Evolutionary conservation across 2,113 vertebrate species (phyloP), one percentile per base, ranked within the genome.

Genomic region (Lepisosteus osseus): DNA sequence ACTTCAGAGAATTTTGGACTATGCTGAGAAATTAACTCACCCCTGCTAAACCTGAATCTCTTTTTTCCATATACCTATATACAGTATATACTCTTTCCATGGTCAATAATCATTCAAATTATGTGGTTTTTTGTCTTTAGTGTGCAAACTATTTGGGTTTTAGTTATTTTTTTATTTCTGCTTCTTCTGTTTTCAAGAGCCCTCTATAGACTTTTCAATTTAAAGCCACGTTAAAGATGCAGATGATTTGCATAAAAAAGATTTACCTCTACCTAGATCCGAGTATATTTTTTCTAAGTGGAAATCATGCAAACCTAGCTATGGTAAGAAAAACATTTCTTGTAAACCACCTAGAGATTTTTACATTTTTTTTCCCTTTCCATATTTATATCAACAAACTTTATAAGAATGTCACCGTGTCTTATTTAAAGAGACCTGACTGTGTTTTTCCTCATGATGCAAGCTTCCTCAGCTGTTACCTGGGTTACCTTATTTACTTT

Each of bases 401-500:
- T 63, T 72, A 75, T 76, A 67, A 61, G 78, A 71, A 62, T 74
- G 41, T 43, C 47, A 78, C 62, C 51, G 76, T 87, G 85, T 84
- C 78, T 87, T 81, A 83, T 80, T 63, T 68, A 76, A 82, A 76
- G 81, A 29, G 2, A 29, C 29, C 29, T 82, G 68, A 79, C 68
- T 56, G 72, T 56, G 72, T 79, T 41, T 54, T 4, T n/a, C 7
- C 72, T 75, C 70, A 70, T 67, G 68, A 13, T 7, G 43, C 61
- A 64, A 68, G 68, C 68, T 47, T 51, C 68, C 65, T 71, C 66
- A 51, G 65, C 69, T 54, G 75, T 84, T 76, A 76, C 78, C 74
- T 61, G 65, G 3, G 76, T 69, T 72, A 72, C 77, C 61, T 6
- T 44, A 1, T 40, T 47, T 56, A 9, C 29, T 7, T 55, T 61